Base-by-base conservation (phyloP, 2,797 vertebrate genomes). In the Phalloptychus januarius region DNA sequence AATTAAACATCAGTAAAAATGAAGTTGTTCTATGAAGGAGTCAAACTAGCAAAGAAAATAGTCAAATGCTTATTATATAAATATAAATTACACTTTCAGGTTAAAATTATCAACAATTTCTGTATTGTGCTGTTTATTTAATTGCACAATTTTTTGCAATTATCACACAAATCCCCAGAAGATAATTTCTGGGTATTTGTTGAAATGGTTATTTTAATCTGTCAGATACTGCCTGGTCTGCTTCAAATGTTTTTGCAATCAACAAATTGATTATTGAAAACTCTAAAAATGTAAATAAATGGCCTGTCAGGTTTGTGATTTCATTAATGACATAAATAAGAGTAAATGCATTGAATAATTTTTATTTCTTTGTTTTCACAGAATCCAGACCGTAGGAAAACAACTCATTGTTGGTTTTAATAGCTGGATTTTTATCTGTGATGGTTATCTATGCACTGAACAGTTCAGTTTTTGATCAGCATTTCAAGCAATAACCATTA, bases 371-470 rank as follows among this genome's bases (percentile, higher is more conserved):
- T 71, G 28, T 74, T 84, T 85, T 54, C 48, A 84, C 69, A 86
- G 61, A 70, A 72, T 56, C 45, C 0, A 1, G 63, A 50, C 54
- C 71, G 36, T 23, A 44, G 65, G 70, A 79, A 0, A 2, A 75
- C 6, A 28, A 0, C 23, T 33, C 16, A 33, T 71, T 76, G 18
- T 77, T 12, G 45, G 52, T 85, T 83, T 82, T 82, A 28, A 40
- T 77, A n/a, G 25, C 4, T 65, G 25, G 28, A 72, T 36, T 77
- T 75, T 87, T 69, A 72, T 31, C 67, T 75, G 48, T 84, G 28
- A 75, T 23, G 31, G 31, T 78, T 87, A 83, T 16, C 28, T 16
- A 36, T 86, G 82, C 83, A 89, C 87, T 85, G 72, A 36, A n/a
- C 74, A 76, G 61, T 75, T 50, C 25, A 44, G 5, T 8, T 8